Evolutionary conservation across 2,888 invertebrate genomes (phyloP), one percentile per base, ranked within the genome.

Genomic region (Acleris cristana): DNA sequence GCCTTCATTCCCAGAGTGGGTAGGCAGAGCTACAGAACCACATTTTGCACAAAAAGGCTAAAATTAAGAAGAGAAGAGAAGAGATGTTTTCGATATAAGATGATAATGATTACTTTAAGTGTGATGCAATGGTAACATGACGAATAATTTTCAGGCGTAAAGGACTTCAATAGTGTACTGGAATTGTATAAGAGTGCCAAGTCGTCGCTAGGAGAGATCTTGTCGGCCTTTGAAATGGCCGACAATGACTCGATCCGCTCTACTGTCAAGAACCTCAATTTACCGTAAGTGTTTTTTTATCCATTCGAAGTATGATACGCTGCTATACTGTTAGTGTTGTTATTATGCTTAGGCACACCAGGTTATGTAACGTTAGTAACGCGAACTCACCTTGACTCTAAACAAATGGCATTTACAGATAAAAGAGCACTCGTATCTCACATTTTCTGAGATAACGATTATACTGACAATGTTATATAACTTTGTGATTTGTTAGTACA

Each of bases 151-250:
- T 12, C 76, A 92, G 98, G 98, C 30, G 90, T 98, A 48, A 88
- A 95, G 64, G 95, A 93, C 45, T 99, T 98, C 84, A 95, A 97
- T 48, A 94, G 95, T 71, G 95, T 98, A 23, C 87, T 98, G 16
- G 91, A 95, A 74, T 94, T 97, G 0, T 97, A 96, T 80, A 93
- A 94, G 73, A 91, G 94, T 70, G 97, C 98, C 0, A 97, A 96
- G 84, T 86, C 86, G 0, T 94, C 95, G 26, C 89, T 99, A 14
- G 97, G 96, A 1, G 99, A 99, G 92, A 97, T 98, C 72, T 86
- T 99, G 51, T 99, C 99, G 5, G 98, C 99, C 0, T 99, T 98
- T 89, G 99, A 99, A 93, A 95, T 99, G 94, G 96, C 99, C 70
- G 99, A 99, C 86, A 92, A 93, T 14, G 87, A 88, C 52, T 95